Base-by-base conservation (phyloP, 2,113 vertebrate species). In the Acanthisitta chloris region DNA sequence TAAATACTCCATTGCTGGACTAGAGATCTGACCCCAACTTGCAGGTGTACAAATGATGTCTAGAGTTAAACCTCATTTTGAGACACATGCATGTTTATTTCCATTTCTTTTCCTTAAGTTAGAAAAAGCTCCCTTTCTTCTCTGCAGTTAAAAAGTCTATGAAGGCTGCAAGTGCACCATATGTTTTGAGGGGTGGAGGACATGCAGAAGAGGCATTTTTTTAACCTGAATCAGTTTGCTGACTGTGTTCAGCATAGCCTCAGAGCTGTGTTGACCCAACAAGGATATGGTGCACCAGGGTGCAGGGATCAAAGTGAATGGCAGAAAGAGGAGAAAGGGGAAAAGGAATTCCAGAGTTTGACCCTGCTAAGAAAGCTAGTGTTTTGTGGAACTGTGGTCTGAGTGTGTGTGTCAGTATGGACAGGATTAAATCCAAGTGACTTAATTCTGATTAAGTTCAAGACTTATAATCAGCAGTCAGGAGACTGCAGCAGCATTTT, bases 341-440 rank as follows among this genome's bases (percentile, higher is more conserved):
- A 95, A 62, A 34, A 2, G 9, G 19, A 92, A 34, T 42, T 90
- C 28, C 10, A 4, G 20, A 69, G 66, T 40, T n/a, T 38, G 42
- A 20, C 5, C 3, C 8, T 55, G n/a, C 38, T 62, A 69, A 74
- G 51, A 62, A 89, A 86, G 33, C 6, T 59, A 67, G 12, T 13
- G 33, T 54, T 31, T 86, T 88, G 71, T 73, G 72, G 76, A 95
- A 86, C 66, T 81, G 31, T 64, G 64, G 67, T 26, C 21, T 85
- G 57, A 64, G 20, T 33, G 48, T 36, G 25, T 61, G 31, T 64
- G 81, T 86, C 52, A 26, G 66, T 51, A 21, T 52, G 42, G 49
- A 79, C 54, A 38, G 58, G 79, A 90, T 86, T 86, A 77, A 94
- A 73, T 80, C 24, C 36, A 80, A 95, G 64, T 90, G 80, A 92